A percentile compares a stretch with the other conserved stretches of the same genome.
Evolutionary conservation across 2,797 vertebrate genomes (phyloP).

Genomic region (Bradypodion ventrale): DNA sequence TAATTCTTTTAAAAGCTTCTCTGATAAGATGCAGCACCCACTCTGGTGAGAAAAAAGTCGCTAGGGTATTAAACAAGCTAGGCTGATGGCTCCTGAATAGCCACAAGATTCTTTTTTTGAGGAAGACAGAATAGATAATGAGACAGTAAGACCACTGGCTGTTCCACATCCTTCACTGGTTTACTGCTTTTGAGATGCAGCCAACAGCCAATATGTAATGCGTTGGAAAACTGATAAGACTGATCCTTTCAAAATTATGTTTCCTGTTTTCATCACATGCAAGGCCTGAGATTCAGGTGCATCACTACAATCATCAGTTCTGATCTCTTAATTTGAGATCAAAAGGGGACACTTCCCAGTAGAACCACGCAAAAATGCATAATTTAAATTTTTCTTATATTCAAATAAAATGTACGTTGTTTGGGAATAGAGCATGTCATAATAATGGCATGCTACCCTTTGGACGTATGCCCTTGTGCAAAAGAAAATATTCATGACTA

Average conservation of each 20-base stretch:
- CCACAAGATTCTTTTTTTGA: constrained; percentile 25
- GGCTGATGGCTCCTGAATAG: constrained; percentile 35
- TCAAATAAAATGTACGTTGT: neutral
- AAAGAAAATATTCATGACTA: too few species aligned
- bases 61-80: constrained; percentile 32
- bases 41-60: constrained; percentile 35
- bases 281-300: neutral
- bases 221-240: constrained; percentile 33
- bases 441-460: neutral
- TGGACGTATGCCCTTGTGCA: too few species aligned
- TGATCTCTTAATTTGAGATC: too few species aligned
- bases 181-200: constrained; percentile 45
- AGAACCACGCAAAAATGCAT: too few species aligned
- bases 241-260: constrained; percentile 45
- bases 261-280: constrained; percentile 33
- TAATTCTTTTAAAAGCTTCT: constrained; percentile 36
- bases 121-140: constrained; percentile 38
- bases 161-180: constrained; percentile 29
- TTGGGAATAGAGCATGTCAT: neutral
- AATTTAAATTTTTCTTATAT: neutral
- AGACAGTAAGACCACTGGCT: constrained; percentile 18
- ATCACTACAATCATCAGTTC: neutral
- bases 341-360: neutral
- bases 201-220: neutral
- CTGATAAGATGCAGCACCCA: constrained; percentile 39